Conservation (phyloP, 2,797 vertebrate genomes). For the Acrossocheilus wenchowensis region DNA sequence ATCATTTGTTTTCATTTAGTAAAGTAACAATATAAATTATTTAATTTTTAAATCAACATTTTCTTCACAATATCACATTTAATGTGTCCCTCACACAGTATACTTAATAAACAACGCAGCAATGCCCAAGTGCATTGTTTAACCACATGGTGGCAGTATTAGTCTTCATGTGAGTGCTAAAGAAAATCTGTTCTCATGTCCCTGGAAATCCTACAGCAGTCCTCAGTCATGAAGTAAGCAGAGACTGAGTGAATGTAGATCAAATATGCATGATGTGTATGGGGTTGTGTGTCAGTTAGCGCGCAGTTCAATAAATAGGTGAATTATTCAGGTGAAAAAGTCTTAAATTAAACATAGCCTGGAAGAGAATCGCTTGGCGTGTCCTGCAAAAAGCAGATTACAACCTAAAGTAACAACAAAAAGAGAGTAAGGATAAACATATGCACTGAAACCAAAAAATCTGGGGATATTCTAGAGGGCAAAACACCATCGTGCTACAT, state of each 20-base stretch:
- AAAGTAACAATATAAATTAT: not conserved
- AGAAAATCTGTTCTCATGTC: not conserved
- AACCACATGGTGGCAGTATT: slow-evolving; percentile 62
- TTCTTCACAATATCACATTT: not conserved
- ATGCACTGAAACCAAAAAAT: not conserved
- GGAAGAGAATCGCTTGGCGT: slow-evolving; percentile 27
- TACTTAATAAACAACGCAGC: too few species aligned
- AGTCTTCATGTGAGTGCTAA: slow-evolving; percentile 38
- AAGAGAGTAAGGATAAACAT: not conserved
- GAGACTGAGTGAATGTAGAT: slow-evolving; percentile 40
- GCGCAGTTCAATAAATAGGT: slow-evolving; percentile 59
- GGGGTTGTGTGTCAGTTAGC: slow-evolving; percentile 57
- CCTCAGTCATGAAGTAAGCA: slow-evolving; percentile 41
- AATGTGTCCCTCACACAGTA: not conserved
- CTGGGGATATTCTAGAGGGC: not conserved
- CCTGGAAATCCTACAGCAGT: slow-evolving; percentile 4
- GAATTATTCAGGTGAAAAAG: slow-evolving; percentile 50
- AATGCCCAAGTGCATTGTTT: not conserved
- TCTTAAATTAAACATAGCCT: slow-evolving; percentile 52
- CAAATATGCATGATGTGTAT: slow-evolving; percentile 58
- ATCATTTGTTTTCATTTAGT: not conserved
- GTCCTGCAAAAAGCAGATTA: slow-evolving; percentile 6
- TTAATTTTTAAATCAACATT: too few species aligned
- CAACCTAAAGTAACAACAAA: not conserved
- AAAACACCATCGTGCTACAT: not conserved